Evolutionary conservation across 1,140 invertebrate species (phyloP).

Genomic region (Globodera rostochiensis): DNA sequence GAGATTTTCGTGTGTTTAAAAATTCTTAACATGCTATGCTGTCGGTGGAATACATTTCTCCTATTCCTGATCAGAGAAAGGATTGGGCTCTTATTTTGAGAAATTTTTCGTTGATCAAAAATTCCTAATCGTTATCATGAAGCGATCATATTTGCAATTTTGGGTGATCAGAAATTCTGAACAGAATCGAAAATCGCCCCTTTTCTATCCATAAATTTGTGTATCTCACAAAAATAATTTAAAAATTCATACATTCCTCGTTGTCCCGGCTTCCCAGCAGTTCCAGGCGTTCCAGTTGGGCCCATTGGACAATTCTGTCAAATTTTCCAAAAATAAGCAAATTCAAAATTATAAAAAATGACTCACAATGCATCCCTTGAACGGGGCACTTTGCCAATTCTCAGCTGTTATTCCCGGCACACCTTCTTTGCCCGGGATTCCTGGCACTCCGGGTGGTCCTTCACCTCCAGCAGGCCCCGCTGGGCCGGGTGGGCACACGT

Average conservation of each 20-base stretch:
- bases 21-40: too few relatives aligned
- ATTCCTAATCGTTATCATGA: too few relatives aligned
- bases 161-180: too few relatives aligned
- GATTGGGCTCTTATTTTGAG: too few relatives aligned
- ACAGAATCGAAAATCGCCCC: too few relatives aligned
- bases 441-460: conserved; percentile 26
- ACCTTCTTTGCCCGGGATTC: conserved; percentile 41
- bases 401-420: conserved; percentile 44
- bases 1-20: too few relatives aligned
- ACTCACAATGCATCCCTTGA: conserved; percentile 45
- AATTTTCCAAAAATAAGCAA: neutral
- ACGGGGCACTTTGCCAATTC: conserved; percentile 31
- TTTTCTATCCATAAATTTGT: too few relatives aligned
- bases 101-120: too few relatives aligned
- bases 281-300: conserved; percentile 34
- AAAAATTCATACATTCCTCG: conserved; percentile 28
- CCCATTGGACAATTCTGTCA: conserved; percentile 44
- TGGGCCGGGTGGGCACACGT: conserved; percentile 26
- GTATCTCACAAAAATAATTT: too few relatives aligned
- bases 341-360: neutral
- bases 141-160: too few relatives aligned
- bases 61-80: too few relatives aligned
- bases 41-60: too few relatives aligned
- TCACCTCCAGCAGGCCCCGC: neutral
- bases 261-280: conserved; percentile 40